phyloP scores from a whole-genome alignment of 2,888 invertebrate genomes.

The Sminthurides aquaticus region DNA sequence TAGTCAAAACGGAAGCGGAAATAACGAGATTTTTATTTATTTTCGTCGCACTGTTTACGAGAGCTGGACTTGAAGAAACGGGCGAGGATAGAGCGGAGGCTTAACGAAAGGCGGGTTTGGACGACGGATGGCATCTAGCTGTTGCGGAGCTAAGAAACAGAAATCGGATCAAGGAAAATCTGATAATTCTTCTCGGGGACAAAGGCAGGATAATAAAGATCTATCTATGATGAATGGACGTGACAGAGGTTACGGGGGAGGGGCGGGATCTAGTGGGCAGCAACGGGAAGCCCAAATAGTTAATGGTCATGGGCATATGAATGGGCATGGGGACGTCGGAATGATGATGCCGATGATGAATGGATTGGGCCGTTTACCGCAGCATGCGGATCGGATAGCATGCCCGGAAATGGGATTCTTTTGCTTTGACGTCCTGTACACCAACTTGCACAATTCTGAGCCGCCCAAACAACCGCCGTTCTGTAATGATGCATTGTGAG shows the following conservation, averaged over 20 bases:
- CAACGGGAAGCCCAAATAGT: conserved; percentile 49
- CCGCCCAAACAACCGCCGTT: conserved; percentile 86
- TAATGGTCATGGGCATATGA: conserved; percentile 46
- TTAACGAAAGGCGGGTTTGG: too few relatives aligned
- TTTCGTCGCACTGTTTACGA: too few relatives aligned
- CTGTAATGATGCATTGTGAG: conserved; percentile 92
- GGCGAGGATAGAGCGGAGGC: too few relatives aligned
- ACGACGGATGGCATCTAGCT: conserved; percentile 70
- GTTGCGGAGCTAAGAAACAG: conserved; percentile 79
- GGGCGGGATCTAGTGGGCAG: conserved; percentile 17
- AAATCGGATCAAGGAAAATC: conserved; percentile 64
- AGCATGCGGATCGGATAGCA: conserved; percentile 54
- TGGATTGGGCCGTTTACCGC: conserved; percentile 18
- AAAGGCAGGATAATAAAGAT: conserved; percentile 49
- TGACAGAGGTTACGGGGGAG: conserved; percentile 32
- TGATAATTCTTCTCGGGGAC: conserved; percentile 46
- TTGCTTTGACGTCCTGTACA: conserved; percentile 97
- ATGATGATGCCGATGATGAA: conserved; percentile 24
- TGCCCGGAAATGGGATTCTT: conserved; percentile 96
- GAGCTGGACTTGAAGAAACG: neutral
- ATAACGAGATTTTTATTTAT: too few relatives aligned
- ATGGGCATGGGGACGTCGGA: conserved; percentile 31
- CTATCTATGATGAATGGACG: conserved; percentile 45
- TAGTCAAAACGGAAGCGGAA: too few relatives aligned
- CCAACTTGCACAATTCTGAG: conserved; percentile 85